Conservation (phyloP, 2,113 vertebrate species). For the Oenanthe melanoleuca region DNA sequence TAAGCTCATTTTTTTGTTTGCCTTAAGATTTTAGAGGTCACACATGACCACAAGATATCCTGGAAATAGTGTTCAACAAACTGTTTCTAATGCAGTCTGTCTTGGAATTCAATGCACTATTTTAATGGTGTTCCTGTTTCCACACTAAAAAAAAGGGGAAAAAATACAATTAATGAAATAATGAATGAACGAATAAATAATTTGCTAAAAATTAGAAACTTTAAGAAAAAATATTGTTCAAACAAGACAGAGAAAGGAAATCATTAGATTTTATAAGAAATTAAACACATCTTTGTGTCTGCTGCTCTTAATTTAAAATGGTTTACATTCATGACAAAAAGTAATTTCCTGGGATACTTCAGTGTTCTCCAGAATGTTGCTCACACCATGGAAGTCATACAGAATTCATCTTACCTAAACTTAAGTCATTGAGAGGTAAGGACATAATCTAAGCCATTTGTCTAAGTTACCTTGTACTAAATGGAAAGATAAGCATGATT, state of each 20-base stretch:
- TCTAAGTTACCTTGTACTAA: background rate
- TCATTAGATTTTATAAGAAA: background rate
- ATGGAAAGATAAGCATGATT: background rate
- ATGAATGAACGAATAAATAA: background rate
- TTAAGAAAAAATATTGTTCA: background rate
- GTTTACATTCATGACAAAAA: background rate
- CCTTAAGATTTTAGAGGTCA: background rate
- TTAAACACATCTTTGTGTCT: background rate
- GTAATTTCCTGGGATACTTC: background rate
- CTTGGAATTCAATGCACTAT: background rate
- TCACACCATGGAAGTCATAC: background rate
- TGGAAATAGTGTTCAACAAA: background rate
- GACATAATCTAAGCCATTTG: background rate
- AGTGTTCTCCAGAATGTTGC: background rate
- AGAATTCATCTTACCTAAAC: background rate
- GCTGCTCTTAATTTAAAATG: background rate
- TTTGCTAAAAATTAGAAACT: background rate
- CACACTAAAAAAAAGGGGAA: accelerated
- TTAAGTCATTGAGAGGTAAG: background rate
- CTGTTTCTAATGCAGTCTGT: background rate
- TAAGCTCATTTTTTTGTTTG: background rate
- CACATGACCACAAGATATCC: background rate
- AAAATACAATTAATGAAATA: background rate
- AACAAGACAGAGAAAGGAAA: background rate
- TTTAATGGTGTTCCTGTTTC: background rate